Evolutionary conservation across 1,140 invertebrate genomes (phyloP).

Genomic region (Papilio machaon): DNA sequence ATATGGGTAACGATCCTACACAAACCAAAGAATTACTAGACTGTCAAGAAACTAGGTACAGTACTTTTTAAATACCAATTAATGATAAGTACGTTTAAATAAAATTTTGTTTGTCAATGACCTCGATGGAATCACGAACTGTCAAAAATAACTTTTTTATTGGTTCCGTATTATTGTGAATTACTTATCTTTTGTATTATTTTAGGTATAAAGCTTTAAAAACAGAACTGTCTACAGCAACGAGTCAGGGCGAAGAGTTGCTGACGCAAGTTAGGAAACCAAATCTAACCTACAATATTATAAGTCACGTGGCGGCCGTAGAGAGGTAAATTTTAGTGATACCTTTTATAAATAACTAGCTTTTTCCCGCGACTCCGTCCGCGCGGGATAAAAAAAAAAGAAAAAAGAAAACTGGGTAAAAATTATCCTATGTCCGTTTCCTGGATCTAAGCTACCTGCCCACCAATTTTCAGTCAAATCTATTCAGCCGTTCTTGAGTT

Average conservation of each 20-base stretch:
- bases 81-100: too few relatives aligned
- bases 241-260: constrained; percentile 92
- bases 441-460: too few relatives aligned
- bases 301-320: constrained; percentile 95
- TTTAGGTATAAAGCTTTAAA: constrained; percentile 82
- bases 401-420: too few relatives aligned
- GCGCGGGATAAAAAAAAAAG: too few relatives aligned
- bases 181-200: constrained; percentile 40
- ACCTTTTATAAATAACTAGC: background rate
- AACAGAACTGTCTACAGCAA: constrained; percentile 91
- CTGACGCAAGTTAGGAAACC: constrained; percentile 85
- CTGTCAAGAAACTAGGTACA: constrained; percentile 79
- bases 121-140: too few relatives aligned
- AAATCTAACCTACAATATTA: constrained; percentile 85
- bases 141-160: background rate
- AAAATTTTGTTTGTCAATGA: too few relatives aligned
- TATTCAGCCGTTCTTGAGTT: too few relatives aligned
- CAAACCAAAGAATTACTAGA: constrained; percentile 82
- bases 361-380: too few relatives aligned
- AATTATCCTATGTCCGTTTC: too few relatives aligned
- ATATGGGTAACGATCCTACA: constrained; percentile 81
- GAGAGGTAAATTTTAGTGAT: constrained; percentile 86
- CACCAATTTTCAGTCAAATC: too few relatives aligned
- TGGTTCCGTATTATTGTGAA: background rate
- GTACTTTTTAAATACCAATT: constrained; percentile 19